Evolutionary conservation across 1,140 invertebrate genomes (phyloP).

Genomic region (Meloidogyne hapla): DNA sequence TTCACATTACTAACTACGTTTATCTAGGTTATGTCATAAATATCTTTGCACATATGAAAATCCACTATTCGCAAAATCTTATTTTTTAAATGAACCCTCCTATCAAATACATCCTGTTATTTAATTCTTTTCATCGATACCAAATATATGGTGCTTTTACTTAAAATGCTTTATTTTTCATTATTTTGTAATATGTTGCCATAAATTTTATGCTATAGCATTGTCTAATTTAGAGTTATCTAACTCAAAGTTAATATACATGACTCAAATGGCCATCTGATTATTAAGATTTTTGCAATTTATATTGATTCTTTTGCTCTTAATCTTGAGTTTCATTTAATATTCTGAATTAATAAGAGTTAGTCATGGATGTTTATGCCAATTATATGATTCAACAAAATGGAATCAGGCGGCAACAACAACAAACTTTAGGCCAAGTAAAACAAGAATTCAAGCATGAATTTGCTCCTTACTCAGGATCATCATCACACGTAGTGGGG

Average conservation of each 20-base stretch:
- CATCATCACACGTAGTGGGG: background rate
- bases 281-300: no score
- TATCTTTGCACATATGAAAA: no score
- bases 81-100: no score
- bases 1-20: no score
- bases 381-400: conserved; percentile 32
- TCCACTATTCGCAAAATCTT: background rate
- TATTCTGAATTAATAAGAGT: background rate
- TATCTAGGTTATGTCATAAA: no score
- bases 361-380: conserved; percentile 26
- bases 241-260: no score
- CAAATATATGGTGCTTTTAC: no score
- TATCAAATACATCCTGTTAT: no score
- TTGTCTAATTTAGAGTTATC: background rate
- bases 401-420: conserved; percentile 22
- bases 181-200: background rate
- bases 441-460: background rate
- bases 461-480: background rate
- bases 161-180: background rate
- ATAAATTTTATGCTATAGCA: background rate
- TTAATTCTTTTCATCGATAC: no score
- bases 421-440: background rate
- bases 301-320: background rate
- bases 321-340: no score
- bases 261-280: no score